phyloP scores from a whole-genome alignment of 2,888 invertebrate species.

The Marasmarcha lunaedactyla region DNA sequence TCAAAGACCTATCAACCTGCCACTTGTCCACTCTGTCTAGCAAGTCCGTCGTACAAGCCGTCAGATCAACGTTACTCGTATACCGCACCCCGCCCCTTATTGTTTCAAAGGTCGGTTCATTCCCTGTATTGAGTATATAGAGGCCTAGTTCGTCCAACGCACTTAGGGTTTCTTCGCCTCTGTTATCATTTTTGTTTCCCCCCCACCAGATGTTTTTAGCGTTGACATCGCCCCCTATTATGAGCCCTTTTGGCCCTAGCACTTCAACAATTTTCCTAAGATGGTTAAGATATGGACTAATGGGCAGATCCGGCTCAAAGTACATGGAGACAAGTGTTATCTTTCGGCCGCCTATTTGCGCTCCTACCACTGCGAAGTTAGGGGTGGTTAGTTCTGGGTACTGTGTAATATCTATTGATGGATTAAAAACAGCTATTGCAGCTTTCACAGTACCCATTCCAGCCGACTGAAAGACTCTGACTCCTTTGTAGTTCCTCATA shows the following conservation, averaged over 20 bases:
- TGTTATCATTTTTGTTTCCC: not conserved
- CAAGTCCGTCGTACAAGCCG: not conserved
- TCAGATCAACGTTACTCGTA: not conserved
- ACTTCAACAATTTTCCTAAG: not conserved
- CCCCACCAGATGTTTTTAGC: not conserved
- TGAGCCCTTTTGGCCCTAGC: not conserved
- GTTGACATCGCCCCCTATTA: not conserved
- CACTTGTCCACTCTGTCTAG: not conserved
- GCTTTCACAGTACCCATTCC: not conserved
- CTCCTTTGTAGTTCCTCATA: not conserved
- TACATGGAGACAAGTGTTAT: not conserved
- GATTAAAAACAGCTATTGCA: slow-evolving; percentile 4
- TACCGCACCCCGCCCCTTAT: too few relatives aligned
- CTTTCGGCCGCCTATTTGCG: not conserved
- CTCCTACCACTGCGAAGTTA: not conserved
- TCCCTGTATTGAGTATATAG: not conserved
- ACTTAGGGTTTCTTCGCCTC: not conserved
- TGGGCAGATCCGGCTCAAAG: not conserved
- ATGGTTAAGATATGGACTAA: not conserved
- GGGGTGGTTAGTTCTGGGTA: not conserved
- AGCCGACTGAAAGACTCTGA: not conserved
- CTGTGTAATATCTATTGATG: not conserved
- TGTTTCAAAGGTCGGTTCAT: not conserved
- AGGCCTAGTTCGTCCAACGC: not conserved
- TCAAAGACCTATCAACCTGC: not conserved